Base-by-base conservation (phyloP, 2,113 vertebrate genomes). In the Cacatua alba region DNA sequence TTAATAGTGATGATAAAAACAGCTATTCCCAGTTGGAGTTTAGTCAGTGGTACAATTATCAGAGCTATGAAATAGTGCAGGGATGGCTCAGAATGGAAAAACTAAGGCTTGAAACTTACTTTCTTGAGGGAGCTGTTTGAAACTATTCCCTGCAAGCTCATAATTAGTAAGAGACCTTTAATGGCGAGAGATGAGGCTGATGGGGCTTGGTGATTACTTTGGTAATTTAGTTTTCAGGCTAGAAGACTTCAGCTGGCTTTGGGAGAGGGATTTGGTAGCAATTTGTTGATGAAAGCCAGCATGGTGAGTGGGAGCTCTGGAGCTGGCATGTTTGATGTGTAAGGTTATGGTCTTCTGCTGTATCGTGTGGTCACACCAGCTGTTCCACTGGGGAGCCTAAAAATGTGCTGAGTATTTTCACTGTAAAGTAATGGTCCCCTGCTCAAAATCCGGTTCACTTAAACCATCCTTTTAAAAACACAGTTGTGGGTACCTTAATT, bases 1-100 rank as follows among this genome's bases (percentile, higher is more conserved):
- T 97, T 95, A 97, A 97, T 97, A 97, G 94, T 97, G 94, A 97
- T 98, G 97, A 98, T 97, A 97, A 98, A 97, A 96, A 94, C 94
- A 96, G 92, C 88, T 96, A 86, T 97, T 97, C 97, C 97, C 97
- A 94, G 94, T 96, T 96, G 97, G 95, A 94, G 88, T 80, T 97
- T 96, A 98, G 97, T 97, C 98, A 98, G 82, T 95, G 95, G 88
- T 95, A 89, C 85, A 97, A 94, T 95, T 97, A 96, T 97, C 96
- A 95, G 96, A 95, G 91, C 88, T 94, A 94, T 96, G 92, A 98
- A 98, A 97, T 90, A 97, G 93, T 95, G 97, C 96, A 86, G 94
- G 81, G 92, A 95, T 96, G 95, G 91, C 90, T 97, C 28, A 23
- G 82, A 53, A 51, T 94, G 97, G 95, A 97, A 97, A 97, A 97